Evolutionary conservation across 2,797 vertebrate species (phyloP), one percentile per base, ranked within the genome.

Genomic region (Danio aesculapii): DNA sequence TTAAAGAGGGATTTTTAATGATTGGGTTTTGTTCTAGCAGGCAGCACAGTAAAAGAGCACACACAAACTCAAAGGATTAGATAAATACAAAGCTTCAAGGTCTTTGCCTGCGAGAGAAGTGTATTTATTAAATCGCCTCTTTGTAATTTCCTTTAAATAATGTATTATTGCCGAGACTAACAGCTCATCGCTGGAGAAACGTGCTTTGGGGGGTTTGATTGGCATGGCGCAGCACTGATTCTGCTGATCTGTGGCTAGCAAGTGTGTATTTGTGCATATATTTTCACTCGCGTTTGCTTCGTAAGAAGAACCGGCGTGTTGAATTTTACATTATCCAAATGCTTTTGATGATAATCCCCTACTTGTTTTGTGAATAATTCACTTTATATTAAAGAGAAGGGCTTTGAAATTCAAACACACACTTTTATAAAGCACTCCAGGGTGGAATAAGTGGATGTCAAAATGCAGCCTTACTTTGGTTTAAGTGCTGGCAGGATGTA

Each of bases 141-240:
- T 88, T 90, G 88, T 92, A 90, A 88, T 91, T 90, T 92, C 87
- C 87, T 89, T 90, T 92, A 91, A 92, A 92, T 89, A 88, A 91
- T 88, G 84, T 85, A 90, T 90, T 88, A 88, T 91, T 90, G 88
- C 73, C 71, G 79, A 86, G 30, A 50, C 59, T 88, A 90, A 88
- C 82, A 80, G 77, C 69, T 82, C 83, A 81, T 86, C 85, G 86
- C 70, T 41, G 55, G 77, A 84, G 76, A 83, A 83, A 84, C 83
- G 77, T 77, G 86, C 61, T 77, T 16, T 8, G 47, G 30, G 30
- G 79, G 64, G 75, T 86, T 88, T 84, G 84, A 87, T 90, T 83
- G 78, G 62, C 30, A 70, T 39, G 69, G 44, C n/a, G 68, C 57
- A 55, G 21, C 69, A 83, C 5, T 59, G 47, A 70, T 53, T 55